Base-by-base conservation (phyloP, 92 coral and sea anemone species). In the Chrysogorgia sp. region DNA sequence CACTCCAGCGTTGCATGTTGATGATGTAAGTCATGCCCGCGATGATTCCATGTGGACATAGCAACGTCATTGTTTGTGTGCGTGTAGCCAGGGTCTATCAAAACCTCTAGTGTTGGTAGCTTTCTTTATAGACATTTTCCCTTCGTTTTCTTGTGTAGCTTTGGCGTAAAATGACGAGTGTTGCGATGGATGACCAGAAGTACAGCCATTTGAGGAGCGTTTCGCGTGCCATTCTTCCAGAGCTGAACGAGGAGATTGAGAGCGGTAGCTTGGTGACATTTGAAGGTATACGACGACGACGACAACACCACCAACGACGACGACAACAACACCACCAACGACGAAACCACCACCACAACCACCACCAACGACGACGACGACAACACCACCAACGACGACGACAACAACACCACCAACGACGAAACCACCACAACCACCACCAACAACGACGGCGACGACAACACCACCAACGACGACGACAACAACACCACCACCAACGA, bases 101-200 rank as follows among this genome's bases (percentile, higher is more conserved):
- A 45, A 9, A 45, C 19, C 19, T 10, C 10, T 45, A 9, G 52
- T 45, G 10, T 19, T n/a, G n/a, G n/a, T n/a, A n/a, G n/a, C n/a
- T n/a, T 56, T 7, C 21, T 14, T n/a, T 26, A 26, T 20, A 34
- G 12, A 31, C 25, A 1, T 28, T 35, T 34, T 21, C 5, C 72
- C 10, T 24, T 4, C 47, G 20, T 71, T 19, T 50, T 32, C 34
- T 4, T 31, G 34, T 0, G 9, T 55, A 72, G 79, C 25, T 72
- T 34, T 72, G 79, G 79, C 65, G 41, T 53, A 30, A 41, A 33
- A 72, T 41, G 23, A 72, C 55, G 79, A 52, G 43, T 19, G 43
- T 49, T 37, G 10, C 66, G n/a, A 40, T 72, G 50, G 41, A 58
- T 34, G 79, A 55, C 34, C 32, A 31, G 55, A 58, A 31, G 25